Conservation (phyloP, 2,797 vertebrate species). For the Hyperoplus immaculatus region DNA sequence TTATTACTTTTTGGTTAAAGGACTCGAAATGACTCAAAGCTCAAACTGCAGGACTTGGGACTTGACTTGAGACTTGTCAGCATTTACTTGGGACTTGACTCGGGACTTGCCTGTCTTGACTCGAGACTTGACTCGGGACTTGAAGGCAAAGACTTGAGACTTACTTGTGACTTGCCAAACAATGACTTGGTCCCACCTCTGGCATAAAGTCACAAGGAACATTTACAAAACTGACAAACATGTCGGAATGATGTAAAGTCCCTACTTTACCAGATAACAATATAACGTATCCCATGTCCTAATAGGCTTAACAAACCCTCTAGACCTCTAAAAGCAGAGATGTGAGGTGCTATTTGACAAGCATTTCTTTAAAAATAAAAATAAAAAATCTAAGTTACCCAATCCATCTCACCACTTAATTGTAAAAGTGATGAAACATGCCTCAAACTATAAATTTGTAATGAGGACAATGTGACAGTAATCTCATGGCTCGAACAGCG, state of each 20-base stretch:
- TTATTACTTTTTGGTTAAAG: no score
- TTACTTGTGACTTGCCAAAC: no score
- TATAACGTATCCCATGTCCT: not conserved
- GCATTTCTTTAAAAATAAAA: not conserved
- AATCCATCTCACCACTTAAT: constrained; percentile 20
- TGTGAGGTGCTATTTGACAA: constrained; percentile 4
- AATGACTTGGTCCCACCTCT: not conserved
- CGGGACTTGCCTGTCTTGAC: no score
- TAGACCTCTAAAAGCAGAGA: constrained; percentile 5
- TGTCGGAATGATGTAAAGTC: not conserved
- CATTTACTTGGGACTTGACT: no score
- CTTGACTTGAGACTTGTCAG: no score
- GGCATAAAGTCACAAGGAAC: not conserved
- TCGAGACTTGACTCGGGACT: no score
- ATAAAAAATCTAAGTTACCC: constrained; percentile 31
- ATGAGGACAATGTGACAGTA: constrained; percentile 73
- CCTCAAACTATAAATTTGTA: constrained; percentile 44
- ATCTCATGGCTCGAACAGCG: constrained; percentile 43
- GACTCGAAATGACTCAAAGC: no score
- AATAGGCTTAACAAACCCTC: not conserved
- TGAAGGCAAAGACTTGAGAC: no score
- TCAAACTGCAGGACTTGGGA: no score
- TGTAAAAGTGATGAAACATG: constrained; percentile 51
- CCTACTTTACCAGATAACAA: not conserved
- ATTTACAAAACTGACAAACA: constrained; percentile 2